Base-by-base conservation (phyloP, 92 coral and sea anemone species). In the Palythoa grandis region DNA sequence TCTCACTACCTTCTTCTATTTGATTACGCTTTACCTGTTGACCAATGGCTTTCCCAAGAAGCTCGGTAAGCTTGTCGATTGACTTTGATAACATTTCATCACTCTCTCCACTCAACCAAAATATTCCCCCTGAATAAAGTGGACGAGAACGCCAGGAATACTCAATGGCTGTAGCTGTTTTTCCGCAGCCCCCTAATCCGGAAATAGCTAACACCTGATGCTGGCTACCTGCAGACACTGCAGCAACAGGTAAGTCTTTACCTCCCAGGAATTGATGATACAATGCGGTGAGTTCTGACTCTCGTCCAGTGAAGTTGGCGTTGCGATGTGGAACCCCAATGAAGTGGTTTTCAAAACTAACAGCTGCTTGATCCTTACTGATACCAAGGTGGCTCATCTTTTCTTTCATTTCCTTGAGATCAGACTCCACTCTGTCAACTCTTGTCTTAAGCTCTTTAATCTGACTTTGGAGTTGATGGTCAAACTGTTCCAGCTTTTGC, bases 161-260 rank as follows among this genome's bases (percentile, higher is more conserved):
- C 66, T 91, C 92, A 4, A 87, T 71, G 39, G 89, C 94, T 10
- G 83, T 91, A 16, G 87, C 74, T 61, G 94, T 88, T 65, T 91
- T 91, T 0, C 94, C 94, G 52, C 80, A 78, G 43, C 92, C 94
- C 11, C 92, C 92, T 12, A 90, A 82, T 5, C 92, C 92, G 35
- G 90, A 86, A 24, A 87, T 87, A 15, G 86, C 90, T 16, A 78
- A 5, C 23, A 78, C 15, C 12, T 66, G 65, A 37, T 60, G 83
- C 29, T 78, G 56, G 54, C 4, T 70, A 54, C 68, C 20, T 77
- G 68, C 22, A 5, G 25, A 50, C 22, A 4, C 68, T 54, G 43
- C 22, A 54, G 70, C 68, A 35, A 12, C 72, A 17, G 56, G 0
- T 78, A n/a, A 9, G 35, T 53, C 19, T 11, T 54, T 38, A 8